Conservation (phyloP, 2,888 invertebrate species). For the Chrysotoxum bicinctum region DNA sequence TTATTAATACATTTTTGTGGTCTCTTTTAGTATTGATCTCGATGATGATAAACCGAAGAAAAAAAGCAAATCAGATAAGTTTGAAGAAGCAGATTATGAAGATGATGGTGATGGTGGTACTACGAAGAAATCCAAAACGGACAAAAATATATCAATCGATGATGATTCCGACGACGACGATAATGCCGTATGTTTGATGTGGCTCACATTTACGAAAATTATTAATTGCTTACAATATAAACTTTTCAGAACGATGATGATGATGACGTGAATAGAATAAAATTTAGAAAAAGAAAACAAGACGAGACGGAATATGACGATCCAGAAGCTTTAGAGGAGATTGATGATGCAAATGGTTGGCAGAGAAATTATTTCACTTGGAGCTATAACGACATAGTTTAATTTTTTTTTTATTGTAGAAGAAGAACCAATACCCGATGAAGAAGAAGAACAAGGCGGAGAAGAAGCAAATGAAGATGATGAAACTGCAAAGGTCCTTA, state of each 20-base stretch:
- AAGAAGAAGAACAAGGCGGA: conserved; percentile 13
- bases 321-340: conserved; percentile 85
- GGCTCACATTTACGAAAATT: background rate
- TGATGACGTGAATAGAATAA: conserved; percentile 81
- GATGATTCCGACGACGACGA: conserved; percentile 80
- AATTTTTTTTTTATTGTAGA: conserved; percentile 11
- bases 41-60: conserved; percentile 78
- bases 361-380: background rate
- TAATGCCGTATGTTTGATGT: conserved; percentile 73
- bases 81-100: conserved; percentile 75
- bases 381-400: background rate
- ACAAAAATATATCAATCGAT: conserved; percentile 81
- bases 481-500: conserved; percentile 76
- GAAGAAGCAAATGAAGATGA: conserved; percentile 76
- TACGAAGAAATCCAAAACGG: conserved; percentile 81
- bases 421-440: conserved; percentile 73
- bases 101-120: conserved; percentile 80
- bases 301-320: conserved; percentile 88
- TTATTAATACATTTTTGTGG: background rate
- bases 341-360: conserved; percentile 79
- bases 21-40: conserved; percentile 80
- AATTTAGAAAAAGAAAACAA: conserved; percentile 83
- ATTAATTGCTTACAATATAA: background rate
- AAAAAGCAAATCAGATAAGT: conserved; percentile 75
- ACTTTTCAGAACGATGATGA: conserved; percentile 78